Percentiles rank a stretch among this genome's conserved stretches.
These are phyloP conservation scores for Archips crataeganus DNA, from an alignment of 2,888 invertebrate genomes.

Conservation along the genomic window DNA sequence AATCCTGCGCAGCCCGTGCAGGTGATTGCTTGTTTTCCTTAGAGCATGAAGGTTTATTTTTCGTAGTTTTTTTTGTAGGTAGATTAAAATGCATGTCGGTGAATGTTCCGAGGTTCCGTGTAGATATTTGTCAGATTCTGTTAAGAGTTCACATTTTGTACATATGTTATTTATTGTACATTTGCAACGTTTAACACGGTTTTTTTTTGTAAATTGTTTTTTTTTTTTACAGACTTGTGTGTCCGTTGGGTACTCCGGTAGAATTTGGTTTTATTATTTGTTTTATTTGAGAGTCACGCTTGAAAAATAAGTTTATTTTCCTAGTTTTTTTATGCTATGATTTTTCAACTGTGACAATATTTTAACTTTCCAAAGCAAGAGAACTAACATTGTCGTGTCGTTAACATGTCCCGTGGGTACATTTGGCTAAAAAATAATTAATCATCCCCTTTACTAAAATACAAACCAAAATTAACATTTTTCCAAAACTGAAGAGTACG, in stretches of 20 bases:
- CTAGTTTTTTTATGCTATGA: not conserved
- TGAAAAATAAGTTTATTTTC: conserved; percentile 47
- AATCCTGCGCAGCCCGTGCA: conserved; percentile 51
- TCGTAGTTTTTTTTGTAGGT: conserved; percentile 22
- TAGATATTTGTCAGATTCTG: conserved; percentile 18
- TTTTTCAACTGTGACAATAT: conserved; percentile 56
- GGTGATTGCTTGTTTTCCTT: conserved; percentile 38
- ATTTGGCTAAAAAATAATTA: conserved; percentile 15
- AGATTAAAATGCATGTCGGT: conserved; percentile 21
- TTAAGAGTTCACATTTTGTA: conserved; percentile 20
- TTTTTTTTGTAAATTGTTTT: conserved; percentile 52
- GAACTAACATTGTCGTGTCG: conserved; percentile 72
- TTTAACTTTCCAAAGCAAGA: conserved; percentile 49
- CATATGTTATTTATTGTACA: conserved; percentile 35
- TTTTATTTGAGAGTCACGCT: conserved; percentile 58
- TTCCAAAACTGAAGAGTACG: conserved; percentile 44
- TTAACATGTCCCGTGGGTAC: conserved; percentile 41
- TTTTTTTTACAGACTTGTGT: conserved; percentile 75
- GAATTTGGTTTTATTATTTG: conserved; percentile 69
- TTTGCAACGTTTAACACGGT: conserved; percentile 46
- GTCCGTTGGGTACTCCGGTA: conserved; percentile 81
- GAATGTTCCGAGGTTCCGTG: conserved; percentile 17
- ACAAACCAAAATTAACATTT: conserved; percentile 19
- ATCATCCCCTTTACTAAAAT: conserved; percentile 27
- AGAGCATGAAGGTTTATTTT: conserved; percentile 37